Evolutionary conservation across 2,888 invertebrate species (phyloP), one percentile per base, ranked within the genome.

Genomic region (Trissoscelio sp.): DNA sequence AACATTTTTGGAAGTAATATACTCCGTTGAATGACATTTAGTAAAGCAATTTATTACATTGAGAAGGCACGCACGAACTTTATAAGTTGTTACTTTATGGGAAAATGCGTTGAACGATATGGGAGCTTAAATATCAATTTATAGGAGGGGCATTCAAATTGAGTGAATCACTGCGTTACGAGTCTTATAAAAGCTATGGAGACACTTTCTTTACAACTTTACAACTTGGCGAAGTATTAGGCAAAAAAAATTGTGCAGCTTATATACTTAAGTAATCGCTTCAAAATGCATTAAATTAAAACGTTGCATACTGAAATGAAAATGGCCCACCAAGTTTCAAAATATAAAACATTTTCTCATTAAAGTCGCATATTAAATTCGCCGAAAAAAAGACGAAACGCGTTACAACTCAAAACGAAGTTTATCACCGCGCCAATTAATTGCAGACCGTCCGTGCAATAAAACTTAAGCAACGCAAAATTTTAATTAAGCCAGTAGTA

Each of bases 111-210:
- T 69, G 74, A 74, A 70, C 73, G 74, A 74, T 74, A 60, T 60
- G 74, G 64, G 74, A 60, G 62, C 22, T 79, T 67, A 74, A 80
- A 69, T 80, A 69, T 80, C 62, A 62, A 64, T 64, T 79, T 67
- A 73, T 67, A 60, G 60, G 55, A 67, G 44, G 67, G 67, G 57
- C 69, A 79, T 67, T 73, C 67, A 79, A 69, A 79, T 73, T 67
- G 67, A 67, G 67, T 62, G 73, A 73, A 79, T 79, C 66, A 72
- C 62, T 66, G 24, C 48, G 22, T 67, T 77, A 60, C 37, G 24
- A 55, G 48, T 48, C 34, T 77, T 55, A 78, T 64, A 70, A 70
- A 78, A 60, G 37, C 37, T 34, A 44, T n/a, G 42, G 18, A 58
- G 31, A 66, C 24, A 75, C 37, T 55, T 57, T 57, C 44, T n/a